Evolutionary conservation across 2,113 vertebrate genomes (phyloP).

Genomic region (Oncorhynchus kisutch): DNA sequence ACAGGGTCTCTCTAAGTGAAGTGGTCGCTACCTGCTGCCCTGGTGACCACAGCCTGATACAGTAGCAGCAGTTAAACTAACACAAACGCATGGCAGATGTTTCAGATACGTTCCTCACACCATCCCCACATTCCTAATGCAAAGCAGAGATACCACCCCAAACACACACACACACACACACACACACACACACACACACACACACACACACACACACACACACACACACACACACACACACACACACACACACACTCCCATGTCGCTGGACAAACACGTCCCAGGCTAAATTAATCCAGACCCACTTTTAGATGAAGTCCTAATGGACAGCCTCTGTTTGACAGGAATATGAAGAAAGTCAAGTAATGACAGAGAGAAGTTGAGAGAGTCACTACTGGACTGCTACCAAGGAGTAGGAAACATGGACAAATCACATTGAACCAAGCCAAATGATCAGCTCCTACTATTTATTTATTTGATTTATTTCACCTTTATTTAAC

Average conservation of each 20-base stretch:
- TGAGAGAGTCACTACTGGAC: too few relatives aligned
- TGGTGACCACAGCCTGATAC: constrained; percentile 73
- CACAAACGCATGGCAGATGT: constrained; percentile 70
- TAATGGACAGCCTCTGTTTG: not conserved
- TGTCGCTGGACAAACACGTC: not conserved
- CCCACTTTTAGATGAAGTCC: too few relatives aligned
- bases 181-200: too few relatives aligned
- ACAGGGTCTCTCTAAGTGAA: constrained; percentile 59
- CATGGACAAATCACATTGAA: too few relatives aligned
- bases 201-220: too few relatives aligned
- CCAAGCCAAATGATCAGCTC: too few relatives aligned
- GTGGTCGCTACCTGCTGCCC: constrained; percentile 71
- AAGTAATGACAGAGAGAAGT: not conserved
- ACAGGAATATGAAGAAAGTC: not conserved
- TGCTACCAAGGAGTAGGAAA: too few relatives aligned
- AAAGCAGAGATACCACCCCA: constrained; percentile 60
- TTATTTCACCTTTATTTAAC: too few relatives aligned
- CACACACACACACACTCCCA: not conserved
- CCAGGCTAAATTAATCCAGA: constrained; percentile 5
- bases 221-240: not conserved
- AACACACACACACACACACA: too few relatives aligned
- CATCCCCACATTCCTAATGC: constrained; percentile 49
- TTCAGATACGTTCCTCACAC: constrained; percentile 45
- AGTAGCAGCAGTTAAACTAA: constrained; percentile 78
- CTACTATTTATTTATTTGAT: too few relatives aligned